Evolutionary conservation across 2,888 invertebrate species (phyloP), one percentile per base, ranked within the genome.

Genomic region (Rotaria sp.): DNA sequence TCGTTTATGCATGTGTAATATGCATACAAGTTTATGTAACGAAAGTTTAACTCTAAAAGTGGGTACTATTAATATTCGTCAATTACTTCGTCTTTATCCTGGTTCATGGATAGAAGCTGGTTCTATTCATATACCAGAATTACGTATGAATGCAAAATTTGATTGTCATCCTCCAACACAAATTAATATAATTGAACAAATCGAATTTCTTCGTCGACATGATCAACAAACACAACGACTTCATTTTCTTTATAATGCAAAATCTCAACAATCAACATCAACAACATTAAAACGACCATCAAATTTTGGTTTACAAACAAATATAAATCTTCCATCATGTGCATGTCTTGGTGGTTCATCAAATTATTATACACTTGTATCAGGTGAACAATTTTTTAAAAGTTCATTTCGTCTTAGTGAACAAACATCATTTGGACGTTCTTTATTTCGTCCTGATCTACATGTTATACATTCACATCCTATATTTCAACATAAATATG

Each of bases 1-100:
- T 38, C 85, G 86, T 45, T 48, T 86, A 48, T 85, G 80, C 15
- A 30, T 59, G 35, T 86, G 86, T 38, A 86, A 86, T 48, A 74
- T 85, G 41, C 86, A 86, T 59, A 85, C 85, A 18, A 80, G 50
- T 38, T 38, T 50, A 41, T 86, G 75, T 85, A 55, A 84, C 30
- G 85, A 86, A 86, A 52, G 85, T 26, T 35, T 86, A 13, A 85
- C 86, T 26, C 55, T 85, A 30, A 55, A 85, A 45, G 45, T 86
- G 38, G 86, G 86, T 24, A 45, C 55, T 50, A 55, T 85, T 75
- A 41, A 41, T 41, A 18, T 75, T 35, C 75, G 41, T 38, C 75
- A 75, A 75, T 41, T 75, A 75, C 75, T 75, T 75, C 35, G 75
- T 75, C 26, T 75, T 4, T 26, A 75, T 75, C 75, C 75, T 75